Evolutionary conservation across 2,797 vertebrate species (phyloP), one percentile per base, ranked within the genome.

Genomic region (Sylvilagus floridanus): DNA sequence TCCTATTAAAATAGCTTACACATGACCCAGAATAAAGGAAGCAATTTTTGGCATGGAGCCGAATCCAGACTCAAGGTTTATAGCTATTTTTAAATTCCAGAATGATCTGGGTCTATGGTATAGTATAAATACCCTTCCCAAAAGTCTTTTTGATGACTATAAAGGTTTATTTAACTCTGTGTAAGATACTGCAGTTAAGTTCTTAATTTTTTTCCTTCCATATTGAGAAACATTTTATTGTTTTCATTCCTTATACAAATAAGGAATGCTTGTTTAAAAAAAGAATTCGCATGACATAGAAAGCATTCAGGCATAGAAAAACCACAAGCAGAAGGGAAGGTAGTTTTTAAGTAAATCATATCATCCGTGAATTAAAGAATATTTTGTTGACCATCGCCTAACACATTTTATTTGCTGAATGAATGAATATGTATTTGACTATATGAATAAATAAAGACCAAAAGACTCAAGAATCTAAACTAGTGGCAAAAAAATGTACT

Each of bases 1-100:
- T 86, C 57, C 66, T 60, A 90, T 89, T 92, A 93, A 96, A 96
- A 96, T 52, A 96, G 95, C 69, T 96, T 97, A 93, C 69, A 77
- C 60, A 60, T 85, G 86, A 97, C 85, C 94, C 85, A 96, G 90
- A 96, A 96, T 65, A 93, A 81, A 92, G 77, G 54, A 60, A 57
- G 75, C 68, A 82, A 65, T 77, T 95, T 90, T 93, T 91, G 91
- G 95, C 88, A 88, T 30, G 60, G 28, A 47, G 75, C 69, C 83
- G 82, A 89, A 88, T 68, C 69, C 60, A 68, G 71, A 94, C 87
- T 75, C 81, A 79, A 87, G 76, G 35, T 84, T 35, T 72, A 32
- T 3, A 69, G 87, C 66, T 95, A 96, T 92, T 95, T 97, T 95
- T 90, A 90, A 73, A 94, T 42, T 1, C 63, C 62, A 73, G 63